Conservation (phyloP, 2,113 vertebrate genomes). For the Takifugu bimaculatus region DNA sequence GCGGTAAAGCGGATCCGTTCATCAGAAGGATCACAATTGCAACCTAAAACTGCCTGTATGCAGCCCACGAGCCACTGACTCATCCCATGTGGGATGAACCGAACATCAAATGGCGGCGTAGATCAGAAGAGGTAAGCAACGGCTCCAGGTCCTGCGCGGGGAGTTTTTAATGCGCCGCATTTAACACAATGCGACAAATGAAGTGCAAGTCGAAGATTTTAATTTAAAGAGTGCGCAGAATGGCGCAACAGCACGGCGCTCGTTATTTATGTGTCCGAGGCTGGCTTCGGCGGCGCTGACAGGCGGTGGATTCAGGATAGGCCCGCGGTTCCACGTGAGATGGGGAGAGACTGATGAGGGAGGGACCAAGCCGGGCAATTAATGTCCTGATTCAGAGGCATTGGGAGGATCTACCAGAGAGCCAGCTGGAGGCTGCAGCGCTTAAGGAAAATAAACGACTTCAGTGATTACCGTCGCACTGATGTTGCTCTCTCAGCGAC, state of each 20-base stretch:
- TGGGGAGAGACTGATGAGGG: conserved; percentile 65
- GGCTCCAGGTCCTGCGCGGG: not conserved
- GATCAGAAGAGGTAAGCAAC: conserved; percentile 16
- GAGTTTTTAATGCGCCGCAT: conserved; percentile 4
- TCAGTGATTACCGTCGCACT: conserved; percentile 61
- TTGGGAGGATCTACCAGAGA: conserved; percentile 41
- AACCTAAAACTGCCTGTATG: conserved; percentile 19
- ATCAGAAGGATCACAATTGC: conserved; percentile 40
- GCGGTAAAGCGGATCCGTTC: conserved; percentile 39
- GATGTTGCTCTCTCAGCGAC: conserved; percentile 45
- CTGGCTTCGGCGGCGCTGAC: conserved; percentile 20
- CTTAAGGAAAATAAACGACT: conserved; percentile 65
- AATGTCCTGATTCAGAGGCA: conserved; percentile 66
- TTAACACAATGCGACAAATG: no score
- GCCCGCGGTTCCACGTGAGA: conserved; percentile 32
- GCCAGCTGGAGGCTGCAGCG: conserved; percentile 38
- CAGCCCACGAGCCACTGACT: conserved; percentile 44
- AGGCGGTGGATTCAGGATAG: conserved; percentile 37
- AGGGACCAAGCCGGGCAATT: conserved; percentile 57
- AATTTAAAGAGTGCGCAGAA: no score
- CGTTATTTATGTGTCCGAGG: not conserved
- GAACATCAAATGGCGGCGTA: conserved; percentile 19
- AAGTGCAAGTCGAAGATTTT: no score
- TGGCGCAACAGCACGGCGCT: not conserved
- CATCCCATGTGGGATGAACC: conserved; percentile 40